These are phyloP conservation scores for Sturmia bella DNA, from an alignment of 2,888 invertebrate species.

Conservation along the genomic window DNA sequence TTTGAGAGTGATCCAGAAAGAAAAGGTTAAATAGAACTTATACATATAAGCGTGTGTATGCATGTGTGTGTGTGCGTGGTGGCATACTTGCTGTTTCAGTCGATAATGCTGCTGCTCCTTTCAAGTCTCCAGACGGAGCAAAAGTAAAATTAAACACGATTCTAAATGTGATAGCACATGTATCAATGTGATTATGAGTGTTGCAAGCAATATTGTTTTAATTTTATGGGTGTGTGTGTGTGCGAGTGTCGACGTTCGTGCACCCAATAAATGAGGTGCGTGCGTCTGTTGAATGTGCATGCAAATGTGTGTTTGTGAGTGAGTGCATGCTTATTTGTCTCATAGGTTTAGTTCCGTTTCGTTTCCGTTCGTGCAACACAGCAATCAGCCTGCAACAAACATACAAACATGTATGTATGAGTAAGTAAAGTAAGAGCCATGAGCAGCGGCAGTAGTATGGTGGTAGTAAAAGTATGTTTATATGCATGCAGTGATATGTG, in stretches of 20 bases:
- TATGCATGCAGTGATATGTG: constrained; percentile 12
- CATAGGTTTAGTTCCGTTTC: constrained; percentile 59
- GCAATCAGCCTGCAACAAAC: no score
- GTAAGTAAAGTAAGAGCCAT: constrained; percentile 69
- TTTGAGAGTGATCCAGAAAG: constrained; percentile 23
- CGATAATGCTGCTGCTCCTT: constrained; percentile 28
- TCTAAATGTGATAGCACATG: constrained; percentile 25
- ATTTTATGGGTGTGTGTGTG: neutral
- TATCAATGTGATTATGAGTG: neutral
- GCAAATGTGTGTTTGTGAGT: neutral
- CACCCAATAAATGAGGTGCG: constrained; percentile 28
- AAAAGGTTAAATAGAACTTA: constrained; percentile 19
- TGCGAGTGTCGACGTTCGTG: constrained; percentile 3
- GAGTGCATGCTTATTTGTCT: constrained; percentile 14
- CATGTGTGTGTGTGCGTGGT: neutral
- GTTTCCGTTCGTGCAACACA: constrained; percentile 66
- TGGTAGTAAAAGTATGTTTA: constrained; percentile 24
- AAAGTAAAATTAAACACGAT: constrained; percentile 4
- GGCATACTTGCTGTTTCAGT: constrained; percentile 27
- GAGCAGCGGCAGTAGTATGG: constrained; percentile 67
- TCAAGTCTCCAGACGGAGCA: constrained; percentile 31
- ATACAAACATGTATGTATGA: neutral
- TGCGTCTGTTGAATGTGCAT: constrained; percentile 8
- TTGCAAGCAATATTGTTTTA: constrained; percentile 29
- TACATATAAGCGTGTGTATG: neutral